Evolutionary conservation across 1,140 invertebrate species (phyloP), one percentile per base, ranked within the genome.

Genomic region (Danaus melanippus): DNA sequence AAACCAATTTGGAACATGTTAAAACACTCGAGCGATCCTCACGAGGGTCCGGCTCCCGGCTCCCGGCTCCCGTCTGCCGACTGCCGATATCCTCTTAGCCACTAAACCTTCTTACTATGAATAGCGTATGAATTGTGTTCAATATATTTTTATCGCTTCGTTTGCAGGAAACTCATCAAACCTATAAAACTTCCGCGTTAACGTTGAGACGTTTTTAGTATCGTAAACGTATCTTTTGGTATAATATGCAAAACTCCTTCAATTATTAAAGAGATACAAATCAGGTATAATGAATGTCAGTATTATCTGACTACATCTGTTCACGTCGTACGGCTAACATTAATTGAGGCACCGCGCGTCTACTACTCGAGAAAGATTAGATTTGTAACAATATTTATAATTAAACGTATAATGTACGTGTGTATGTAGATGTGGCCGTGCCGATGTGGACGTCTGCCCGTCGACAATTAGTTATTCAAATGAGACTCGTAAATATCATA

Each of bases 11-110:
- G 50, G 48, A 60, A 56, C 42, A 54, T 56, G 53, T 60, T 60
- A 60, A 60, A 66, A 66, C 64, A 56, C 60, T 62, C 54, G 55
- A 55, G 39, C 53, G 53, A 44, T 57, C 63, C 64, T 62, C 56
- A 41, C 56, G 50, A 56, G 51, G 21, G 21, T 32, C 21, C 21
- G 21, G 42, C 46, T 40, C 39, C 48, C 47, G 21, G 15, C 17
- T 48, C 47, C 21, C 39, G 48, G 12, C 42, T 11, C 48, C 21
- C 21, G 15, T 3, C 3, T n/a, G n/a, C 15, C 15, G 15, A 15
- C 15, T 15, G 15, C 15, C 15, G 15, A 32, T 32, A 32, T 32
- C 21, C 21, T 32, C 21, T 32, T 32, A 32, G 21, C 21, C 21
- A 32, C 21, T 32, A 56, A 56, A 41, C 53, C 49, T 56, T 44